Evolutionary conservation across 2,797 vertebrate genomes (phyloP).

Genomic region (Sandelia bainsii): DNA sequence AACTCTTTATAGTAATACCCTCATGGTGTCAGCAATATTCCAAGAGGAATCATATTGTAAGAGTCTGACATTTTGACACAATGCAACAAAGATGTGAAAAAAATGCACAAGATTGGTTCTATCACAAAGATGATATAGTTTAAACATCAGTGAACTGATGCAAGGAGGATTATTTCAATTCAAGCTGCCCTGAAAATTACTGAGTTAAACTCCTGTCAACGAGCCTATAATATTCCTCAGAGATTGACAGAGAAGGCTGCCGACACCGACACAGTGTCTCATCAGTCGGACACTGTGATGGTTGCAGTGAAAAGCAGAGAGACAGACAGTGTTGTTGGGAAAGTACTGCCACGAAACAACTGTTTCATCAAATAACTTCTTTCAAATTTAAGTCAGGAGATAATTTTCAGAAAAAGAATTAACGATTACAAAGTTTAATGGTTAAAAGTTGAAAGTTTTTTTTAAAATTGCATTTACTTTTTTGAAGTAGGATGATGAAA

Average conservation of each 20-base stretch:
- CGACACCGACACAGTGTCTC: constrained; percentile 10
- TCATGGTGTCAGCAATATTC: constrained; percentile 2
- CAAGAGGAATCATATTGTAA: constrained; percentile 5
- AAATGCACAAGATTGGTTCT: constrained; percentile 8
- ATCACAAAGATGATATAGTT: constrained; percentile 22
- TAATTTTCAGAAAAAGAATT: too few species aligned
- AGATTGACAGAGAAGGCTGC: constrained; percentile 23
- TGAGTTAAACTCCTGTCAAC: constrained; percentile 21
- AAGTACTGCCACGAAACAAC: too few species aligned
- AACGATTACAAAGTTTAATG: too few species aligned
- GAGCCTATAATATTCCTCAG: constrained; percentile 8
- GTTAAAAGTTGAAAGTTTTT: too few species aligned
- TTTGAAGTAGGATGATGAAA: too few species aligned
- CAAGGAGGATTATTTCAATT: constrained; percentile 6
- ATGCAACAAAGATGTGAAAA: constrained; percentile 1
- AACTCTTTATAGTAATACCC: not conserved
- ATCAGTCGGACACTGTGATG: not conserved
- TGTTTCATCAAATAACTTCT: too few species aligned
- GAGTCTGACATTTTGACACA: constrained; percentile 19
- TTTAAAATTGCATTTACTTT: too few species aligned
- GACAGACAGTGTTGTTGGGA: not conserved
- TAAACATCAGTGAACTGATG: constrained; percentile 10
- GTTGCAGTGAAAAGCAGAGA: not conserved
- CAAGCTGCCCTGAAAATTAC: constrained; percentile 28
- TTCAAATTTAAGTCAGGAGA: too few species aligned